These are phyloP conservation scores for Ooceraea biroi DNA, from an alignment of 1,140 invertebrate species.

Conservation along the genomic window DNA sequence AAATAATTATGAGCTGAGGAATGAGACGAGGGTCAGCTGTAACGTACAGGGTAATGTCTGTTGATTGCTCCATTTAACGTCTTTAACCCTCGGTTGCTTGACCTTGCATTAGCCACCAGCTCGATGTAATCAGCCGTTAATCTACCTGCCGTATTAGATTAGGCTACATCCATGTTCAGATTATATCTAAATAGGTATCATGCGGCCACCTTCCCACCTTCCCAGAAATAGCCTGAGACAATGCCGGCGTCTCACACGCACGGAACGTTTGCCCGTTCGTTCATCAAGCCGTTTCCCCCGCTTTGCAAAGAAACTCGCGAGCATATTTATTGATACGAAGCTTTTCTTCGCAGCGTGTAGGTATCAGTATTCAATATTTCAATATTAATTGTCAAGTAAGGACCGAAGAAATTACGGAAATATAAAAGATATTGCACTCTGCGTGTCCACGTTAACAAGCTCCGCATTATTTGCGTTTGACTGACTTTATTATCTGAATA, in stretches of 20 bases:
- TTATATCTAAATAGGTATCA: slow-evolving; percentile 35
- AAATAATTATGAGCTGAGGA: no score
- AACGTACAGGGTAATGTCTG: slow-evolving; percentile 13
- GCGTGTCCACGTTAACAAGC: background rate
- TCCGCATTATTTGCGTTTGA: background rate
- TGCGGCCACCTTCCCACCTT: background rate
- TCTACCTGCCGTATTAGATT: slow-evolving; percentile 31
- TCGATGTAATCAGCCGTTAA: slow-evolving; percentile 39
- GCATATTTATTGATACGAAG: no score
- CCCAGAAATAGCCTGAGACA: background rate
- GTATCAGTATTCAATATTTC: no score
- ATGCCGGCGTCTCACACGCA: background rate
- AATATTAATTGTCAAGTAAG: no score
- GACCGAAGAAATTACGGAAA: no score
- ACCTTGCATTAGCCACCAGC: slow-evolving; percentile 28
- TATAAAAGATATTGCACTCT: background rate
- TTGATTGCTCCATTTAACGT: slow-evolving; percentile 36
- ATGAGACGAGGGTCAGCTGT: background rate
- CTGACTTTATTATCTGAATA: slow-evolving; percentile 8
- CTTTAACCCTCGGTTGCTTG: slow-evolving; percentile 34
- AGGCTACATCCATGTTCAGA: slow-evolving; percentile 24
- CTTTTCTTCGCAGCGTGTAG: no score
- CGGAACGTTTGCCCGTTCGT: background rate
- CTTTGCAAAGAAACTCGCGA: no score
- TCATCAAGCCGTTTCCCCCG: no score